Evolutionary conservation across 2,797 vertebrate species (phyloP).

Genomic region (Hydrophis major): DNA sequence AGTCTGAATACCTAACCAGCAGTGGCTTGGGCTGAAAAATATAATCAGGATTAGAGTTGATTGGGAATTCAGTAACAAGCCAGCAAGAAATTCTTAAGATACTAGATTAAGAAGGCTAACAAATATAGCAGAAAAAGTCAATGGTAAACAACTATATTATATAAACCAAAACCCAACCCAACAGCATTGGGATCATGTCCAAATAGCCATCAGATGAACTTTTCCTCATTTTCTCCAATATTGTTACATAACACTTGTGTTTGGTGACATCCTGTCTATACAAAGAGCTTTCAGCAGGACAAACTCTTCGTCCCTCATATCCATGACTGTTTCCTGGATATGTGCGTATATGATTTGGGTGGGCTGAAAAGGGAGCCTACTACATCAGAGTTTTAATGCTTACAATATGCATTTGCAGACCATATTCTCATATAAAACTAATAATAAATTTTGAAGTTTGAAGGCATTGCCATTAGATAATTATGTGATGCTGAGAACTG

Average conservation of each 20-base stretch:
- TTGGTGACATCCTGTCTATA: not conserved
- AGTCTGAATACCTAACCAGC: not conserved
- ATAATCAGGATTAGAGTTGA: not conserved
- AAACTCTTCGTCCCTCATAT: not conserved
- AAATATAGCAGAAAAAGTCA: not conserved
- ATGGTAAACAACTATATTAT: not conserved
- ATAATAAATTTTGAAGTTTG: not conserved
- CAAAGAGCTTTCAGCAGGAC: not conserved
- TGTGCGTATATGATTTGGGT: not conserved
- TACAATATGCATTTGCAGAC: not conserved
- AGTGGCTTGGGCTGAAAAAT: not conserved
- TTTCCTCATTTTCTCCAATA: not conserved
- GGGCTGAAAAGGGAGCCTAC: not conserved
- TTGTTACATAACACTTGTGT: not conserved
- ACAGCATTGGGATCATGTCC: not conserved
- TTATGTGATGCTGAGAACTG: not conserved
- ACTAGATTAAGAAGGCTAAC: not conserved
- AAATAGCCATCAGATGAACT: not conserved
- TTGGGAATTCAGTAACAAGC: not conserved
- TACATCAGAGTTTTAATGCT: not conserved
- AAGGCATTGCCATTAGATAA: not conserved
- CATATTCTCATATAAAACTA: not conserved
- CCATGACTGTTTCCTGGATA: not conserved
- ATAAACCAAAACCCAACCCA: not conserved
- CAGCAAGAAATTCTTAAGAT: not conserved